Evolutionary conservation across 2,113 vertebrate genomes (phyloP).

Genomic region (Xenopus laevis): DNA sequence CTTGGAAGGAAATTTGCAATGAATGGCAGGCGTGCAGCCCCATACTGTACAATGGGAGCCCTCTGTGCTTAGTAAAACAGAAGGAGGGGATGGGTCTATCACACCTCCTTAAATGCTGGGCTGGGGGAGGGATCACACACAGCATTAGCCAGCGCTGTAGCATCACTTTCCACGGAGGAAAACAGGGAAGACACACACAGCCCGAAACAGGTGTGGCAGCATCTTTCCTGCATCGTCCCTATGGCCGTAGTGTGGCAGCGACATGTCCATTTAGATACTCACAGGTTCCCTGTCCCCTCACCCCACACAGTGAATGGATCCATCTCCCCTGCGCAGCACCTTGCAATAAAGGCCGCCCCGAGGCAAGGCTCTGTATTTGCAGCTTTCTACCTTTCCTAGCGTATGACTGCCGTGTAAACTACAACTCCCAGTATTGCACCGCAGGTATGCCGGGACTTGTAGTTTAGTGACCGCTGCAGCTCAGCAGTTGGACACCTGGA

Average conservation of each 20-base stretch:
- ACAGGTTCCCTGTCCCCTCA: neutral
- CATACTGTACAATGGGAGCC: neutral
- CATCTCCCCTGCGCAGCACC: too few relatives aligned
- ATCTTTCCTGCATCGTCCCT: neutral
- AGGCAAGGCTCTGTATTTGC: too few relatives aligned
- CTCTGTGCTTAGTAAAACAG: neutral
- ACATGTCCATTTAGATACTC: neutral
- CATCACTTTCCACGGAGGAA: constrained; percentile 31
- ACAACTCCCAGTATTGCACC: too few relatives aligned
- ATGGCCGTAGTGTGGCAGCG: neutral
- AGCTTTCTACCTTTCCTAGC: too few relatives aligned
- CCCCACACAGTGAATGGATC: neutral
- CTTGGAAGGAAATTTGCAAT: neutral
- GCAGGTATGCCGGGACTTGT: too few relatives aligned
- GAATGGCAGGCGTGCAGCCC: neutral
- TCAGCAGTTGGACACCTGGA: too few relatives aligned
- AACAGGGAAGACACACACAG: constrained; percentile 4
- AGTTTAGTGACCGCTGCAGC: too few relatives aligned
- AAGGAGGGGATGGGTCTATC: constrained; percentile 15
- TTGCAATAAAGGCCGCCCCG: too few relatives aligned
- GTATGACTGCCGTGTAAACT: too few relatives aligned
- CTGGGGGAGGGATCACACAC: constrained; percentile 20
- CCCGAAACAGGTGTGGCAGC: constrained; percentile 26
- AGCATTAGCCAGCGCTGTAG: constrained; percentile 11
- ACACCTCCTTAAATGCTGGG: constrained; percentile 12